Evolutionary conservation across 2,888 invertebrate species (phyloP).

Genomic region (Sesia bembeciformis): DNA sequence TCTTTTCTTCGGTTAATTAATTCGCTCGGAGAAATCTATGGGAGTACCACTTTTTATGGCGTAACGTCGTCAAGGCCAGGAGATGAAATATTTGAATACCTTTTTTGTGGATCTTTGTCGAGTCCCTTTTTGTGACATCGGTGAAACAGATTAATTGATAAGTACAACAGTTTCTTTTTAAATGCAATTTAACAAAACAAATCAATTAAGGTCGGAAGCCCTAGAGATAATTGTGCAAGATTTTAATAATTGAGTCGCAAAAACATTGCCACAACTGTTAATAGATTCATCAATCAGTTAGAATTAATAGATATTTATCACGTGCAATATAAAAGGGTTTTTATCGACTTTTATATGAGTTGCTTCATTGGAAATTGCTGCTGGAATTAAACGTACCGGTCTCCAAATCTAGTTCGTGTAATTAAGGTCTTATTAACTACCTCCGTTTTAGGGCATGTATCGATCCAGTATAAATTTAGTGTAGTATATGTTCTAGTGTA

Average conservation of each 20-base stretch:
- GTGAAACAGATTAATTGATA: background rate
- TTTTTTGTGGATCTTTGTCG: background rate
- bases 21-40: constrained; percentile 54
- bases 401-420: background rate
- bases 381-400: background rate
- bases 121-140: background rate
- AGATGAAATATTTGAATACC: background rate
- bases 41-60: constrained; percentile 16
- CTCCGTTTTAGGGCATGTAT: background rate
- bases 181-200: too few species aligned
- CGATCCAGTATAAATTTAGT: background rate
- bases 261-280: too few species aligned
- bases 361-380: background rate
- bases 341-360: too few species aligned
- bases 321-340: too few species aligned
- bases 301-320: too few species aligned
- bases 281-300: too few species aligned
- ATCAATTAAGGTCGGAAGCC: too few species aligned
- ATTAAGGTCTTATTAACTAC: background rate
- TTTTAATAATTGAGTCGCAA: too few species aligned
- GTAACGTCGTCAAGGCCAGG: constrained; percentile 7
- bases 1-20: constrained; percentile 46
- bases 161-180: too few species aligned
- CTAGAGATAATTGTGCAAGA: too few species aligned
- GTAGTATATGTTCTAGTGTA: too few species aligned